Conservation (phyloP, 2,797 vertebrate species). For the Coluber constrictor region DNA sequence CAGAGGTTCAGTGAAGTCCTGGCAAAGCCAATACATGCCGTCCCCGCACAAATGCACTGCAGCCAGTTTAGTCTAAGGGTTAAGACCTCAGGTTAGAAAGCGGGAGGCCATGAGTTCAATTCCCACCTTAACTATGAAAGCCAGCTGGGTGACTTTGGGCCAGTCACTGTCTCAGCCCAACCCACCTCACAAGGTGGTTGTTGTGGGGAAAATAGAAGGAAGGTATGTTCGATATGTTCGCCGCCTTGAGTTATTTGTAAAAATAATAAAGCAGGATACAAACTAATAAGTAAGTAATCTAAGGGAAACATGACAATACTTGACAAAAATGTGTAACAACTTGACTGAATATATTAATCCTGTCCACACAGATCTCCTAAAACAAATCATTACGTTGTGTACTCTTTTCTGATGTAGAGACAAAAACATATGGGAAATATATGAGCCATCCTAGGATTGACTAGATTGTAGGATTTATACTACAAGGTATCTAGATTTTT, state of each 20-base stretch:
- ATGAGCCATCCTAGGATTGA: background rate
- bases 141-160: background rate
- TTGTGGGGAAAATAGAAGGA: background rate
- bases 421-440: background rate
- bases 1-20: background rate
- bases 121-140: background rate
- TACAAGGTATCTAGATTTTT: background rate
- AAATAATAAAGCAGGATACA: background rate
- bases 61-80: background rate
- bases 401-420: background rate
- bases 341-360: background rate
- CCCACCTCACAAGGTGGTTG: background rate
- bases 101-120: background rate
- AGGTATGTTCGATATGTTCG: background rate
- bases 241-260: background rate
- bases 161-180: background rate
- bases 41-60: background rate
- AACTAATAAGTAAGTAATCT: background rate
- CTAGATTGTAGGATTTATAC: background rate
- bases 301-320: background rate
- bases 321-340: background rate
- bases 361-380: background rate
- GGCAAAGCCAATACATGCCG: background rate
- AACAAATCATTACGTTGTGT: background rate
- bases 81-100: background rate